Percentiles rank a stretch among this genome's conserved stretches.
Evolutionary conservation across 2,113 vertebrate species (phyloP).

Genomic region (Apteryx owenii): DNA sequence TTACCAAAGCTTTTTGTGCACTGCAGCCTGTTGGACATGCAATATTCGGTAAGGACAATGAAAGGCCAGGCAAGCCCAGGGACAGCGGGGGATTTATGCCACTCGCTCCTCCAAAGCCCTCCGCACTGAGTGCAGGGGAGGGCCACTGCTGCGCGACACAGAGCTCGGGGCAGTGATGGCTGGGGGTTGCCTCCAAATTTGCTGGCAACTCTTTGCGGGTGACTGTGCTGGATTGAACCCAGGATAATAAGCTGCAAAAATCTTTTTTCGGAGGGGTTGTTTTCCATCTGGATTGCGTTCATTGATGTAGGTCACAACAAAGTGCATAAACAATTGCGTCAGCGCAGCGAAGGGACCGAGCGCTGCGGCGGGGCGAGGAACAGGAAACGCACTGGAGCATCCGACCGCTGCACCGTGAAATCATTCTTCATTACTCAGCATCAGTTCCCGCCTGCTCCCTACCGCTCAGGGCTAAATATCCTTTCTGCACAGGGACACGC

Average conservation of each 20-base stretch:
- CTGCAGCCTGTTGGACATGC: accelerated
- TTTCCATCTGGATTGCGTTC: not conserved
- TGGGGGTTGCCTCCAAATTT: not conserved
- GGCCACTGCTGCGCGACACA: not conserved
- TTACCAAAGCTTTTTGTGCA: accelerated
- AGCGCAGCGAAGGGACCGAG: not conserved
- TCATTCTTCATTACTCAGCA: not conserved
- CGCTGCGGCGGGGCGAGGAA: not conserved
- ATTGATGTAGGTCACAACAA: not conserved
- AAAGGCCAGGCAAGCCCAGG: not conserved
- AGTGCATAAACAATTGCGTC: not conserved
- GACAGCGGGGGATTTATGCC: not conserved
- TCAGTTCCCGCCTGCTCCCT: not conserved
- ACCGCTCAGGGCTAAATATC: not conserved
- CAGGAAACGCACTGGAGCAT: not conserved
- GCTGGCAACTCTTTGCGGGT: too few relatives aligned
- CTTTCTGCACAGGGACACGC: not conserved
- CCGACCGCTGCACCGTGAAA: accelerated
- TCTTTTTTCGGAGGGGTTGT: not conserved
- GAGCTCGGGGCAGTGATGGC: not conserved
- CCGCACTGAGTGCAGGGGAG: not conserved
- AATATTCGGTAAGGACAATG: not conserved
- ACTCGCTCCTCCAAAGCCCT: not conserved
- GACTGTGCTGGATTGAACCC: not conserved
- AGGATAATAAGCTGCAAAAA: not conserved